A percentile compares a stretch with the other conserved stretches of the same genome.
Evolutionary conservation across 2,113 vertebrate species (phyloP).

Genomic region (Saguinus imperator): DNA sequence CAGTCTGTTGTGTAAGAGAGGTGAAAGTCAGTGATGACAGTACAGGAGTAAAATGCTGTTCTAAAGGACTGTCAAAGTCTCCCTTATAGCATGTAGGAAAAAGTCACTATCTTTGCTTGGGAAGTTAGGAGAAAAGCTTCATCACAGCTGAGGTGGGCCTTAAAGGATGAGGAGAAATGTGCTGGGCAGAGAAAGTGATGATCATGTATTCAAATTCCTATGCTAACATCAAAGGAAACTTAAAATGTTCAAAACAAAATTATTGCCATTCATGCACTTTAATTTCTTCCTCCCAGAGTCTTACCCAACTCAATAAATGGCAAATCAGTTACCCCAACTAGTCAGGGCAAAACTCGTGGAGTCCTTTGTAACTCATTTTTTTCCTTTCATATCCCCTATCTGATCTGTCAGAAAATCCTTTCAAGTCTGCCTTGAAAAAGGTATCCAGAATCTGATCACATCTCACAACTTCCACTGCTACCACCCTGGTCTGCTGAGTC

Average conservation of each 20-base stretch:
- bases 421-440: neutral
- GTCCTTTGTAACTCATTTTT: neutral
- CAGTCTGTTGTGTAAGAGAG: neutral
- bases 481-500: neutral
- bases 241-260: neutral
- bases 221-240: neutral
- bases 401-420: neutral
- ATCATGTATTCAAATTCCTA: slow-evolving; percentile 12
- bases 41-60: neutral
- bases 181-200: neutral
- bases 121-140: neutral
- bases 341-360: neutral
- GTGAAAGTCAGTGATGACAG: neutral
- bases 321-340: neutral
- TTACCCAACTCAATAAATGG: neutral
- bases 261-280: neutral
- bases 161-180: neutral
- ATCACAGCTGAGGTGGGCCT: neutral
- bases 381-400: neutral
- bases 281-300: neutral
- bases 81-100: neutral
- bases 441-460: neutral
- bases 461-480: neutral
- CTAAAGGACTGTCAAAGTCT: neutral
- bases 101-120: neutral